phyloP scores from a whole-genome alignment of 92 coral and sea anemone genomes.

The Palythoa grandiflora region DNA sequence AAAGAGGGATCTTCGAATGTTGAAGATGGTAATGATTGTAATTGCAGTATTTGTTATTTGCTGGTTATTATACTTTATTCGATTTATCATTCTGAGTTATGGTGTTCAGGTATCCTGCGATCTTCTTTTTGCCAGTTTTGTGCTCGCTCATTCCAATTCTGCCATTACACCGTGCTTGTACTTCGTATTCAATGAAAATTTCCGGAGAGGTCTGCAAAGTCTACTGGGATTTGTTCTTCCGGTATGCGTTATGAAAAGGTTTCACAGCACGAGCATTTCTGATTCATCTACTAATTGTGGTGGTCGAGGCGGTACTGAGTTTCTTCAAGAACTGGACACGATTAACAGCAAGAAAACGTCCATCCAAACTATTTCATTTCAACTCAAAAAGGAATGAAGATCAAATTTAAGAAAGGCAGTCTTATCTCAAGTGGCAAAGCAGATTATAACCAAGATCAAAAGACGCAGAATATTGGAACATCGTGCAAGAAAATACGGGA shows the following conservation, averaged over 20 bases:
- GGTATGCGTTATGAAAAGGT: not conserved
- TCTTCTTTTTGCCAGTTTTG: slow-evolving; percentile 22
- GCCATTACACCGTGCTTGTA: slow-evolving; percentile 47
- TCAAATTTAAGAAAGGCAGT: not conserved
- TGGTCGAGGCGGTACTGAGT: not conserved
- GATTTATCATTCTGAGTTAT: slow-evolving; percentile 23
- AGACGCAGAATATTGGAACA: not conserved
- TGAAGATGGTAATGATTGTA: slow-evolving; percentile 44
- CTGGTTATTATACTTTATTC: slow-evolving; percentile 37
- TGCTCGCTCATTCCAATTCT: slow-evolving; percentile 34
- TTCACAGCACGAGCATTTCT: not conserved
- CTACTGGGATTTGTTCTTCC: slow-evolving; percentile 13
- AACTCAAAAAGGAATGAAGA: not conserved
- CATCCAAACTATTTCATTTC: not conserved
- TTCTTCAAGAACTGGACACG: slow-evolving; percentile 9
- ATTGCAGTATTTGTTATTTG: slow-evolving; percentile 37
- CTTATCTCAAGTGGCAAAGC: not conserved
- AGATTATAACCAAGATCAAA: not conserved
- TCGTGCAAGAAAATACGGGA: not conserved
- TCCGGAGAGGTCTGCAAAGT: slow-evolving; percentile 27
- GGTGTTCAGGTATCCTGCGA: slow-evolving; percentile 19
- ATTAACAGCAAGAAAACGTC: not conserved
- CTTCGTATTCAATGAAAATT: slow-evolving; percentile 40
- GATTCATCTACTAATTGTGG: not conserved
- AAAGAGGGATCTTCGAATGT: slow-evolving; percentile 21